Conservation (phyloP, 2,888 invertebrate species). For the Sepiola atlantica region DNA sequence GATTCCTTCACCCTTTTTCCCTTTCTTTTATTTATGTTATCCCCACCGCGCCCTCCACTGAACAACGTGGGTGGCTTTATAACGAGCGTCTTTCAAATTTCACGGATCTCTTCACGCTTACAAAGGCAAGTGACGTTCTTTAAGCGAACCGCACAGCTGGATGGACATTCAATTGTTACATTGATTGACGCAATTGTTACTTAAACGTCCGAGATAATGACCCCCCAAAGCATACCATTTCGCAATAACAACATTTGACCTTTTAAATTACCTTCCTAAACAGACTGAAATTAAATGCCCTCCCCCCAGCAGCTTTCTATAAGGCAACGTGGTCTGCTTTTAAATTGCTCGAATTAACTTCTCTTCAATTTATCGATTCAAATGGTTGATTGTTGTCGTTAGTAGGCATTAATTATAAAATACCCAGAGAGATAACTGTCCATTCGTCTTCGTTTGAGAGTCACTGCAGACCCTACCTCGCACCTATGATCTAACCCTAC, state of each 20-base stretch:
- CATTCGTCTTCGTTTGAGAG: too few relatives aligned
- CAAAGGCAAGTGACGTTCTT: background rate
- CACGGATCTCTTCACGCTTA: background rate
- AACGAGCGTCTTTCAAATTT: background rate
- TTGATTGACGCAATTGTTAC: background rate
- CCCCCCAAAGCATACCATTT: background rate
- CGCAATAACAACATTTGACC: constrained; percentile 8
- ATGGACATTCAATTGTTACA: background rate
- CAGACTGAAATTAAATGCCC: background rate
- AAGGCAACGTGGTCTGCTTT: background rate
- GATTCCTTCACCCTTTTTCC: background rate
- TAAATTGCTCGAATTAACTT: background rate
- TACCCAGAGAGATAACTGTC: too few relatives aligned
- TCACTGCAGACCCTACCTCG: too few relatives aligned
- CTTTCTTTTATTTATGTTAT: too few relatives aligned
- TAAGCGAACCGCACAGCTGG: background rate
- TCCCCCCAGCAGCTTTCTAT: background rate
- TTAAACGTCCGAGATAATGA: constrained; percentile 14
- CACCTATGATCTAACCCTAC: too few relatives aligned
- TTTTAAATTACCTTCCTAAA: background rate
- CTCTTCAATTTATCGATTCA: background rate
- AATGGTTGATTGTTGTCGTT: too few relatives aligned
- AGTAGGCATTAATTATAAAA: background rate
- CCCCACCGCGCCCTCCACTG: background rate
- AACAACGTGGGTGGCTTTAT: background rate